phyloP scores from a whole-genome alignment of 2,888 invertebrate genomes.

The Hoplodrina ambigua region DNA sequence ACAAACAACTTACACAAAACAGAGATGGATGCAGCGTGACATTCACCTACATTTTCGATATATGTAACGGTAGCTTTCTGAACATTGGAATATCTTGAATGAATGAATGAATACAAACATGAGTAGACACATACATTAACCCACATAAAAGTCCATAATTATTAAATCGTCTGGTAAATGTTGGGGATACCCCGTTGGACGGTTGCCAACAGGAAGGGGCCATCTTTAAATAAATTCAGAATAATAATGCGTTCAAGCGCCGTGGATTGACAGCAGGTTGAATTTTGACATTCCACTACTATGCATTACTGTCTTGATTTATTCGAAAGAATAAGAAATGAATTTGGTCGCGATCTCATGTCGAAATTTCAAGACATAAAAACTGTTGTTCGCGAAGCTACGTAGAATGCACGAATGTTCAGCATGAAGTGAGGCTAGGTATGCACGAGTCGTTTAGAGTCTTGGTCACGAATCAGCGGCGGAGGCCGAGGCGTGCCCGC shows the following conservation, averaged over 20 bases:
- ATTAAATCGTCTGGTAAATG: constrained; percentile 87
- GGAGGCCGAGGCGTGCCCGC: constrained; percentile 78
- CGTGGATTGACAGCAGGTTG: constrained; percentile 70
- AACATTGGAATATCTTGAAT: constrained; percentile 69
- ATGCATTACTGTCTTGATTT: constrained; percentile 40
- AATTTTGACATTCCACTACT: constrained; percentile 63
- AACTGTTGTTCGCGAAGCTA: constrained; percentile 63
- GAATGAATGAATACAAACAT: constrained; percentile 73
- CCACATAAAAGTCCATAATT: constrained; percentile 84
- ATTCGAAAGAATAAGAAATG: constrained; percentile 21
- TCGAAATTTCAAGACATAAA: constrained; percentile 58
- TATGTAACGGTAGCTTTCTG: constrained; percentile 63
- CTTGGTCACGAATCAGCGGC: constrained; percentile 78
- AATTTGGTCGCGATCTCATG: constrained; percentile 45
- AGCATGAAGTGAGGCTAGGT: constrained; percentile 73
- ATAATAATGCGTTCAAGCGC: constrained; percentile 79
- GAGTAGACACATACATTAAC: constrained; percentile 77
- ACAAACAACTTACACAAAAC: constrained; percentile 74
- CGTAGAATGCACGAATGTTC: constrained; percentile 71
- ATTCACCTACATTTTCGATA: constrained; percentile 75
- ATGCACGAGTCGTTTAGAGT: constrained; percentile 78
- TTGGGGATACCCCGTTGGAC: constrained; percentile 88
- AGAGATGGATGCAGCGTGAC: constrained; percentile 74
- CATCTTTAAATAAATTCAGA: constrained; percentile 86
- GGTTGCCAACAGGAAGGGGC: constrained; percentile 86